A percentile compares a stretch with the other conserved stretches of the same genome.
Conservation (phyloP, 1,140 invertebrate species). For the Zaprionus inermis region DNA sequence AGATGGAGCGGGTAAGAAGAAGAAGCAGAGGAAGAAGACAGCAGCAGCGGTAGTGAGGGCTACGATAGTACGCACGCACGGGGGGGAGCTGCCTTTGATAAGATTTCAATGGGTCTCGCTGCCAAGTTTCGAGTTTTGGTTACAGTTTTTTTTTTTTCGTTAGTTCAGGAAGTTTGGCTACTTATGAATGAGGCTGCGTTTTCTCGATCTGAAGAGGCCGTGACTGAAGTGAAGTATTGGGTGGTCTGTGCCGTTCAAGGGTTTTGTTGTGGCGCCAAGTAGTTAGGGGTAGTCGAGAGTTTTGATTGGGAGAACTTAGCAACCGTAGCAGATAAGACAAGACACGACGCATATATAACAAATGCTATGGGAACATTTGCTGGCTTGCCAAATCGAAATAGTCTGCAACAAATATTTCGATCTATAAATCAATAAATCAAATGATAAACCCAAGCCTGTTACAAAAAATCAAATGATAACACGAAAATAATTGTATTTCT, state of each 20-base stretch:
- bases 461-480: neutral
- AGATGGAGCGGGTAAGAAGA: neutral
- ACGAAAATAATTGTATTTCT: neutral
- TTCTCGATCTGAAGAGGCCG: slow-evolving; percentile 48
- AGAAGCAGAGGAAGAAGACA: neutral
- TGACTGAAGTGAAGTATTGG: slow-evolving; percentile 45
- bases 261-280: slow-evolving; percentile 37
- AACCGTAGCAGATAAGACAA: neutral
- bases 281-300: slow-evolving; percentile 15
- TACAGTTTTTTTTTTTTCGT: neutral
- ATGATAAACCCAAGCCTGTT: neutral
- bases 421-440: neutral
- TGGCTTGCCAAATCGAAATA: neutral
- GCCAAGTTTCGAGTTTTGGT: slow-evolving; percentile 29
- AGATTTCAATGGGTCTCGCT: slow-evolving; percentile 58
- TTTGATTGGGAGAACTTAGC: neutral
- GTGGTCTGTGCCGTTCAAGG: slow-evolving; percentile 28
- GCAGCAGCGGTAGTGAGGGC: neutral
- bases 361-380: neutral
- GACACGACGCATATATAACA: neutral
- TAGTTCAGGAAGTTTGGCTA: slow-evolving; percentile 42
- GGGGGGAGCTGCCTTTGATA: slow-evolving; percentile 58
- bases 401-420: neutral
- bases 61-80: slow-evolving; percentile 45
- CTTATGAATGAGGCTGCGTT: slow-evolving; percentile 52